These are phyloP conservation scores for Omphaloscelis lunosa DNA, from an alignment of 2,888 invertebrate species.

Conservation along the genomic window DNA sequence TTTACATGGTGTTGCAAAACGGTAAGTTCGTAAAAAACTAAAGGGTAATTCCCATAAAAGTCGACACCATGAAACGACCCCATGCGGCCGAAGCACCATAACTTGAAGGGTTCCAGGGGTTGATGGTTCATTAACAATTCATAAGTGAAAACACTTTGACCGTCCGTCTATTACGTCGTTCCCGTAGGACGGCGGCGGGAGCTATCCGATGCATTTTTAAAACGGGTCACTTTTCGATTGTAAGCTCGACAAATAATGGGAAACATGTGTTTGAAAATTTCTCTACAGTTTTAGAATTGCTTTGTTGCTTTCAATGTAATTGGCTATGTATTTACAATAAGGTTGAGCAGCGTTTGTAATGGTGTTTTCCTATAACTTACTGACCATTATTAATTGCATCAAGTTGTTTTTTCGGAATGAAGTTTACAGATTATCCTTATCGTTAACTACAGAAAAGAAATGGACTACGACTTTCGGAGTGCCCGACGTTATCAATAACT, in stretches of 20 bases:
- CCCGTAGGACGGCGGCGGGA: constrained; percentile 71
- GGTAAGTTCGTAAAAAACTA: constrained; percentile 59
- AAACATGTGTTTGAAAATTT: constrained; percentile 48
- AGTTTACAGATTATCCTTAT: neutral
- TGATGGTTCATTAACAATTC: constrained; percentile 85
- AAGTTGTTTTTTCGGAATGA: neutral
- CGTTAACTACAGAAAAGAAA: constrained; percentile 7
- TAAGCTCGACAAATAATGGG: constrained; percentile 57
- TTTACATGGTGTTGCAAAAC: constrained; percentile 57
- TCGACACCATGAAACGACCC: constrained; percentile 66
- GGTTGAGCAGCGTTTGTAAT: neutral
- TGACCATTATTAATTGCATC: neutral
- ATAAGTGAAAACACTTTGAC: constrained; percentile 85
- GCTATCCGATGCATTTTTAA: constrained; percentile 82
- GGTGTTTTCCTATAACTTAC: neutral
- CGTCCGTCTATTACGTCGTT: constrained; percentile 80
- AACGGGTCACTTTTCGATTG: constrained; percentile 71
- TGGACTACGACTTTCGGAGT: neutral
- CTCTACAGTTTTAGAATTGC: constrained; percentile 32
- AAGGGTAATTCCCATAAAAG: constrained; percentile 71
- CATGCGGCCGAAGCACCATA: constrained; percentile 68
- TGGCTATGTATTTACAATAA: constrained; percentile 32
- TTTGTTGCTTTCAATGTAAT: constrained; percentile 29
- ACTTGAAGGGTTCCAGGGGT: constrained; percentile 80
- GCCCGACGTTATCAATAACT: constrained; percentile 1